Evolutionary conservation across 1,140 invertebrate genomes (phyloP), one percentile per base, ranked within the genome.

Genomic region (Apis dorsata): DNA sequence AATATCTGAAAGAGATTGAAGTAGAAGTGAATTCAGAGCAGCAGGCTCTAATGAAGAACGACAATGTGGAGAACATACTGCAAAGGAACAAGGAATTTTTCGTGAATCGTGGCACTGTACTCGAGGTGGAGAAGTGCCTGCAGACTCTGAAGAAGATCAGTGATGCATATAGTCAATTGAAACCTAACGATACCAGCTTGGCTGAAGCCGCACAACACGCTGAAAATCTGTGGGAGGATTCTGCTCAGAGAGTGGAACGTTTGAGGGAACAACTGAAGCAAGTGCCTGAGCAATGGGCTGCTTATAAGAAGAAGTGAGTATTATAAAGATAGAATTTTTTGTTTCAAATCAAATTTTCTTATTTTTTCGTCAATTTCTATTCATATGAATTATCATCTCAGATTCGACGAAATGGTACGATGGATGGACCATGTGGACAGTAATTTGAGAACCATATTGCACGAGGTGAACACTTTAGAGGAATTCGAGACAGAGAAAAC

Each of bases 401-500:
- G 96, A 87, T 98, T 98, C 90, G 94, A 95, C 51, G 96, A 97
- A 78, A 98, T 99, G 95, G 95, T 96, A n/a, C 93, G 94, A 63
- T 99, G 98, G 98, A 98, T 99, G 97, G 96, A 98, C 90, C 95
- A 96, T 69, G 97, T 99, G 0, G 98, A 99, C 90, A 95, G 95
- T 75, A 96, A 96, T 51, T 95, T 99, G 82, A 96, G 96, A 89
- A 96, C 96, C 76, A 97, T 99, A 85, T 95, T 98, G 10, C 95
- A 96, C 81, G 97, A 99, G 92, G 96, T 98, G 9, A 96, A 97
- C 74, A 96, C 96, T 2, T 95, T 97, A 89, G 97, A 98, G 87
- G 97, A 98, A 86, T 99, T 99, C 92, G 98, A 99, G 91, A 95
- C 95, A 81, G 96, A 98, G 93, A 97, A 98, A 92, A 95, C 95